Evolutionary conservation across 1,140 invertebrate genomes (phyloP).

Genomic region (Drosophila mojavensis): DNA sequence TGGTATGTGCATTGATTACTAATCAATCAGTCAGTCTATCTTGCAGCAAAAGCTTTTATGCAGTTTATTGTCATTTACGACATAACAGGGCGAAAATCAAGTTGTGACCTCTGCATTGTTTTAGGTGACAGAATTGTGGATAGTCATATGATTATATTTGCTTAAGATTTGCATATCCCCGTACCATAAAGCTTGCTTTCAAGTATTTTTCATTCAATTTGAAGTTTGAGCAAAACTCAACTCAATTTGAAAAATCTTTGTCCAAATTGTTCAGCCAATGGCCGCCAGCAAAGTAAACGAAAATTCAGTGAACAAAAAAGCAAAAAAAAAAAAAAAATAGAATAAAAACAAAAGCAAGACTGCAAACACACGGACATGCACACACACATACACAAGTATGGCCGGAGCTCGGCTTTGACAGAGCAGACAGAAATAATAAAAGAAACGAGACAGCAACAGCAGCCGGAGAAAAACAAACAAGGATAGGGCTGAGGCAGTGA

Average conservation of each 20-base stretch:
- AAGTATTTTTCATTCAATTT: conserved; percentile 72
- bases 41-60: too few species aligned
- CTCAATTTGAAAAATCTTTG: conserved; percentile 72
- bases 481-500: conserved; percentile 27
- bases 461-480: conserved; percentile 56
- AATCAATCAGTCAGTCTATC: too few species aligned
- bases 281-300: conserved; percentile 36
- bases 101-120: too few species aligned
- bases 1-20: too few species aligned
- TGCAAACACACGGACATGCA: conserved; percentile 10
- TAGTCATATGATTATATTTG: conserved; percentile 54
- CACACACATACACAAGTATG: conserved; percentile 20
- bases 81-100: too few species aligned
- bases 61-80: too few species aligned
- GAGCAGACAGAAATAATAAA: conserved; percentile 28
- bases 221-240: conserved; percentile 71
- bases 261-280: conserved; percentile 59
- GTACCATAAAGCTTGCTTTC: not conserved
- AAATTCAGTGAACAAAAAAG: conserved; percentile 4
- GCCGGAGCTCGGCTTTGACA: conserved; percentile 9
- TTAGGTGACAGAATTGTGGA: not conserved
- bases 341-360: conserved; percentile 57
- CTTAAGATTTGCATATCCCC: conserved; percentile 3
- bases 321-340: not conserved
- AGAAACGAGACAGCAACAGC: conserved; percentile 4